Conservation (phyloP, 2,797 vertebrate genomes). For the Petrocephalus schoutedeni region DNA sequence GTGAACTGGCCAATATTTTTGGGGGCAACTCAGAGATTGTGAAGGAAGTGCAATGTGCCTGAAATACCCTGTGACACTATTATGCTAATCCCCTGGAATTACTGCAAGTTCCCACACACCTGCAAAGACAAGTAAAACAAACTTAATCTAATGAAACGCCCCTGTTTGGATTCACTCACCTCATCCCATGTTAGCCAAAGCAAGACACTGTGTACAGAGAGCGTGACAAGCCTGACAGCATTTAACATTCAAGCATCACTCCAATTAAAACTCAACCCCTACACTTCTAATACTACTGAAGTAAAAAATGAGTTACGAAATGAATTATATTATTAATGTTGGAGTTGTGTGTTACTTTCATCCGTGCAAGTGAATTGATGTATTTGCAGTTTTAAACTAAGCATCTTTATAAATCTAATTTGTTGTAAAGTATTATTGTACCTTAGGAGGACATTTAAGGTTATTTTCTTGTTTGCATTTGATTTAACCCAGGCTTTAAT, state of each 20-base stretch:
- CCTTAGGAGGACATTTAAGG: slow-evolving; percentile 50
- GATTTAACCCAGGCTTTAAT: slow-evolving; percentile 37
- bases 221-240: neutral
- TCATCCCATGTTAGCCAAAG: slow-evolving; percentile 23
- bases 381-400: slow-evolving; percentile 44
- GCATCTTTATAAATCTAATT: slow-evolving; percentile 49
- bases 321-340: slow-evolving; percentile 47
- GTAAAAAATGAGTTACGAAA: slow-evolving; percentile 55
- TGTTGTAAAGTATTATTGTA: slow-evolving; percentile 47
- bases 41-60: neutral
- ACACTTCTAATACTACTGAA: slow-evolving; percentile 74
- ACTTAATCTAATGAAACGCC: neutral
- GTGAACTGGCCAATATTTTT: neutral
- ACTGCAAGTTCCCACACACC: neutral
- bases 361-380: slow-evolving; percentile 46
- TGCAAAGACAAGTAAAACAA: neutral
- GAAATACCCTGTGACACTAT: neutral
- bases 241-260: neutral
- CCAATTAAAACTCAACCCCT: slow-evolving; percentile 24
- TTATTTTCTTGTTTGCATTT: slow-evolving; percentile 32
- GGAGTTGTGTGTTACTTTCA: slow-evolving; percentile 37
- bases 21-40: neutral
- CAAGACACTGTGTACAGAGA: neutral
- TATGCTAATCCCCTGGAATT: neutral
- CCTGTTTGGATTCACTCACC: slow-evolving; percentile 22